Evolutionary conservation across 2,888 invertebrate species (phyloP), one percentile per base, ranked within the genome.

Genomic region (Prionchulus punctatus): DNA sequence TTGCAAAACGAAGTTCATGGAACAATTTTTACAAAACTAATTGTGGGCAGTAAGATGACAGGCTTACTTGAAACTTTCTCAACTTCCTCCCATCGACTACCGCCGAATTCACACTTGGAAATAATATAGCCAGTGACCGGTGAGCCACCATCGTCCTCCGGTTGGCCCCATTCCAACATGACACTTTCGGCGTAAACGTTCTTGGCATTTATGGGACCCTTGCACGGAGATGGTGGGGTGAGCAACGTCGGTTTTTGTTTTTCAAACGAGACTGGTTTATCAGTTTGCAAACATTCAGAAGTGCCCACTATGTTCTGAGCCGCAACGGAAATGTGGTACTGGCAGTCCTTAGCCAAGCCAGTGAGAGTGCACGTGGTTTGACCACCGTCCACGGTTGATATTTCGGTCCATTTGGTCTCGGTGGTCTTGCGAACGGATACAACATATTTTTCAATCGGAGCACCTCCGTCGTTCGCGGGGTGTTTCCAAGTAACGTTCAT

Each of bases 301-400:
- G 86, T 84, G 23, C 94, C 96, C 68, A 92, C 88, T 67, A 88
- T 85, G 73, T 96, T 96, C 75, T 92, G 94, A 58, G 94, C 94
- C 79, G 86, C 83, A 0, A 96, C 91, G 60, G 92, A 81, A 79
- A 96, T 73, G 60, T 74, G 73, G 58, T 74, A 74, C 58, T 71
- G 69, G 30, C 64, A 64, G 27, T 73, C 74, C 21, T 69, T 68
- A 50, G 73, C 73, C 57, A 74, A 63, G 61, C 74, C 73, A 36
- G 68, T 64, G n/a, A 73, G 71, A 27, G n/a, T 25, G 49, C 30
- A 26, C 2, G 21, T 4, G 25, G 36, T 49, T 2, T 15, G n/a
- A n/a, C 56, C 55, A 45, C 66, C 57, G 56, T 65, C 23, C 2
- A 57, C 55, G 12, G 25, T 25, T 2, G 57, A 54, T 3, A 51